Conservation (phyloP, 1,140 invertebrate genomes). For the Leptopilina boulardi region DNA sequence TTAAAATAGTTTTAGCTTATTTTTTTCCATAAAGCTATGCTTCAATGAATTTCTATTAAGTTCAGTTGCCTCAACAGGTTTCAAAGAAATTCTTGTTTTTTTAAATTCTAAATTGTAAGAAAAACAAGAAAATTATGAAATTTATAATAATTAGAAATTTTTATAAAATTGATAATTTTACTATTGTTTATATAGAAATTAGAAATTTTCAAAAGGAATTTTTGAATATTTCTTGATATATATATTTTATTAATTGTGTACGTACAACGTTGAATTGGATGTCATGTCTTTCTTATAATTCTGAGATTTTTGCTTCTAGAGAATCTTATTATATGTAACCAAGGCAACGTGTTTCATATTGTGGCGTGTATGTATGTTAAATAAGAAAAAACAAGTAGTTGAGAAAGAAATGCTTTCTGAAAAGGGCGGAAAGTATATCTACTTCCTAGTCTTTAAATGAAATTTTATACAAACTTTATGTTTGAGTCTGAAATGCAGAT, state of each 20-base stretch:
- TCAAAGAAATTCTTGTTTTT: background rate
- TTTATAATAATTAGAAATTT: background rate
- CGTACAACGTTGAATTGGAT: background rate
- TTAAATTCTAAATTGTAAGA: background rate
- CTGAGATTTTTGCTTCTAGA: background rate
- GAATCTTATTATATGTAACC: constrained; percentile 9
- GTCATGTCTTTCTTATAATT: background rate
- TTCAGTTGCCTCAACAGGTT: constrained; percentile 4
- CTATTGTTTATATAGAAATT: no score
- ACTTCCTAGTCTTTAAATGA: background rate
- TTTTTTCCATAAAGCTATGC: background rate
- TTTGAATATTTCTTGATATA: no score
- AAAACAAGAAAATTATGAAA: background rate
- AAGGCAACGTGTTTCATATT: constrained; percentile 19
- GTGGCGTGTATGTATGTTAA: background rate
- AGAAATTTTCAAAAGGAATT: no score
- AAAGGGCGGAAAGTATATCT: constrained; percentile 9
- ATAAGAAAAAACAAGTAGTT: constrained; percentile 6
- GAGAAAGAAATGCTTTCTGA: constrained; percentile 12
- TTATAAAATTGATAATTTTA: no score
- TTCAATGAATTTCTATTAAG: constrained; percentile 1
- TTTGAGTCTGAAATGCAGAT: background rate
- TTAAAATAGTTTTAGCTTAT: constrained; percentile 7
- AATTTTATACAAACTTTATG: constrained; percentile 6
- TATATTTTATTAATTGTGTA: constrained; percentile 14